Evolutionary conservation across 2,113 vertebrate species (phyloP).

Genomic region (Crotalus horridus): DNA sequence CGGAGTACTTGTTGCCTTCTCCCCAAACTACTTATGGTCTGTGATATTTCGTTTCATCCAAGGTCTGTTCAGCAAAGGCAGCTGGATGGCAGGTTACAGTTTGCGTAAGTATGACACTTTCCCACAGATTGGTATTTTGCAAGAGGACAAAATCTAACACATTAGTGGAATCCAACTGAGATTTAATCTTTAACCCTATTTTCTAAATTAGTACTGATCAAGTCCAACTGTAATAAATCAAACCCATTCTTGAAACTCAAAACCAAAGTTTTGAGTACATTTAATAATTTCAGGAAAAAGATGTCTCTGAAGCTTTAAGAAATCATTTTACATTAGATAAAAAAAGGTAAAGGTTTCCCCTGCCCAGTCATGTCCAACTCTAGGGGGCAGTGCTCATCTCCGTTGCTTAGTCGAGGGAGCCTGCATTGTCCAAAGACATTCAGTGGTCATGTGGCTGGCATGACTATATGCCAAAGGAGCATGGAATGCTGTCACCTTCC

Average conservation of each 20-base stretch:
- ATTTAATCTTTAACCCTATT: background rate
- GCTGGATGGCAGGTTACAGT: slow-evolving; percentile 73
- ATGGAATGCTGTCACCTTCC: background rate
- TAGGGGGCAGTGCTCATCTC: background rate
- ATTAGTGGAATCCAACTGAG: background rate
- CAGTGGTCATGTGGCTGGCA: background rate
- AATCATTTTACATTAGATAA: background rate
- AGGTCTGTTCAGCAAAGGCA: slow-evolving; percentile 76
- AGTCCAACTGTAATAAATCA: background rate
- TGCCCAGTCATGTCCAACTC: background rate
- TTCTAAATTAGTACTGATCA: background rate
- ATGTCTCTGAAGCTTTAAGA: background rate
- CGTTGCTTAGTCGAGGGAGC: background rate
- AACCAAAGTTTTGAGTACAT: background rate
- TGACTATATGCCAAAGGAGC: background rate
- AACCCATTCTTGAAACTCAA: background rate
- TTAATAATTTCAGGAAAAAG: background rate
- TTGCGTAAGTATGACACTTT: slow-evolving; percentile 67
- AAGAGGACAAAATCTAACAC: background rate
- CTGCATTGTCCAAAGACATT: background rate
- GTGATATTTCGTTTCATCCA: slow-evolving; percentile 72
- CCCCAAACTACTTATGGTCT: slow-evolving; percentile 71
- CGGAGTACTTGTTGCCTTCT: slow-evolving; percentile 69
- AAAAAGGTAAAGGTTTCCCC: background rate
- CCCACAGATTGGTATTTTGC: background rate